Percentiles rank a stretch among this genome's conserved stretches.
Conservation (phyloP, 2,113 vertebrate species). For the Cygnus atratus region DNA sequence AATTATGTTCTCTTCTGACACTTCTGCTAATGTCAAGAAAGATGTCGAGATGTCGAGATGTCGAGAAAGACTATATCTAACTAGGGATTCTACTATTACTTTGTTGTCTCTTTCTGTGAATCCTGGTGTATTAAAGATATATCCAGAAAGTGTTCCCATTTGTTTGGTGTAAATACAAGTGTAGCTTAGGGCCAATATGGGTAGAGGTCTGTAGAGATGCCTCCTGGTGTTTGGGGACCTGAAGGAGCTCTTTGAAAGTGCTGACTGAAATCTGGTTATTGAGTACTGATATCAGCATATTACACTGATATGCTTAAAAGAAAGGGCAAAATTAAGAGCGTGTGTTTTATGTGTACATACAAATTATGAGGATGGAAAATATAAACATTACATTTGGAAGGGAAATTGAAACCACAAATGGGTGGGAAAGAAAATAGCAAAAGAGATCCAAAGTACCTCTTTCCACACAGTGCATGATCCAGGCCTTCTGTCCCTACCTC, state of each 20-base stretch:
- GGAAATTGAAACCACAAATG: not conserved
- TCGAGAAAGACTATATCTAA: not conserved
- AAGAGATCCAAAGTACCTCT: not conserved
- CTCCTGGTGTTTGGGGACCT: not conserved
- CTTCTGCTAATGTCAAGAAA: not conserved
- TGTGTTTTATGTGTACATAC: not conserved
- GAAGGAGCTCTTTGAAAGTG: not conserved
- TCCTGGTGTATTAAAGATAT: not conserved
- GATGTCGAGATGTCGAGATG: too few species aligned
- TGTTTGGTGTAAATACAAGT: not conserved
- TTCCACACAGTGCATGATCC: not conserved
- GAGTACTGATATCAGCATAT: not conserved
- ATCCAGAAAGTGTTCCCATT: not conserved
- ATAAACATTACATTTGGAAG: not conserved
- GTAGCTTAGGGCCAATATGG: not conserved
- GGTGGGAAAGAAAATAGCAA: not conserved
- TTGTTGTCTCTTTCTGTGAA: not conserved
- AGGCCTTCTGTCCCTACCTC: not conserved
- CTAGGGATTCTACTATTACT: not conserved
- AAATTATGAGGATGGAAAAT: not conserved
- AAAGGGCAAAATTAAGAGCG: not conserved
- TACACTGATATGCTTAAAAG: not conserved
- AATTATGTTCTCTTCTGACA: not conserved
- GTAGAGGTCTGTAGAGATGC: not conserved
- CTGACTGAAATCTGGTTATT: not conserved